Evolutionary conservation across 1,140 invertebrate genomes (phyloP), one percentile per base, ranked within the genome.

Genomic region (Lerema accius): DNA sequence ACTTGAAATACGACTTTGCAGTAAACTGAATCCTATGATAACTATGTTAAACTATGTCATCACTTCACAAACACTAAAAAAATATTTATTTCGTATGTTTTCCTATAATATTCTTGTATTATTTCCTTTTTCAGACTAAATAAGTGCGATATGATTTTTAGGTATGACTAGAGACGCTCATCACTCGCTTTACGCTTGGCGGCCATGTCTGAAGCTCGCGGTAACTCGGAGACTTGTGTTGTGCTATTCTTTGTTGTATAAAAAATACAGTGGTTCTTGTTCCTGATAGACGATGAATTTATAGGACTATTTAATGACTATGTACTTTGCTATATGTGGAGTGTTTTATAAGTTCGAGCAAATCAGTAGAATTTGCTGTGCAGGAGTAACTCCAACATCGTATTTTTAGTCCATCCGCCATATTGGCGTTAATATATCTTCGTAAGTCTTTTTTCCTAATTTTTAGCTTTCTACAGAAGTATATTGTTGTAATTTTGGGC

Each of bases 401-500:
- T 90, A 90, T 90, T 90, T 90, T 90, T 90, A 90, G 86, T 90
- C 84, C 86, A 82, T 86, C 88, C 86, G 88, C 88, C 88, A 90
- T 90, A 90, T 90, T 90, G 88, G 88, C 86, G 81, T 88, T 90
- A 86, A 86, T 88, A 84, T 86, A 78, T 82, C 80, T 86, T 90
- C 88, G 88, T 90, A 89, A 90, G 88, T 90, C 82, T 82, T 88
- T 90, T 89, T 87, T 82, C 76, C 75, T 85, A 86, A 87, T 84
- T 82, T 80, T 77, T 84, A 80, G 83, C 84, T 90, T 86, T 79
- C 67, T 79, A 66, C 63, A 69, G 69, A 73, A 74, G 71, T 76
- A 68, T 76, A 76, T 74, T 78, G 64, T 65, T 73, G 71, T 71
- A 76, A 72, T 80, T 82, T 83, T 73, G 67, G 81, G 76, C 71